Percentiles rank a stretch among this genome's conserved stretches.
These are phyloP conservation scores for Mormyrops attenuatus DNA, from an alignment of 2,797 vertebrate genomes.

Conservation along the genomic window DNA sequence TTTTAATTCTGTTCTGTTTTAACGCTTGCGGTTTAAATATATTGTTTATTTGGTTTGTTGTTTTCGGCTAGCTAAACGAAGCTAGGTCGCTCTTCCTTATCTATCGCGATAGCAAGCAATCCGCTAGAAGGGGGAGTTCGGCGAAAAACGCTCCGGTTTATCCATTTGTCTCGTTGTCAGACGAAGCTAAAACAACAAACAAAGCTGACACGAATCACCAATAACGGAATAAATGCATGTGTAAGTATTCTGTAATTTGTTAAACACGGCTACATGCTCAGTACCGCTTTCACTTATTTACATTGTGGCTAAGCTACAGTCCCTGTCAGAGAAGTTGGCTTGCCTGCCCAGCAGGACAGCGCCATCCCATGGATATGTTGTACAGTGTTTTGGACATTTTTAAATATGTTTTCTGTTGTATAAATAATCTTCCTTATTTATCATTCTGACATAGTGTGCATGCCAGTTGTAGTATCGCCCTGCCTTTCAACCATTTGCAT, in stretches of 20 bases:
- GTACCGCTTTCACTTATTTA: background rate
- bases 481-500: background rate
- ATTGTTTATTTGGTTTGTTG: background rate
- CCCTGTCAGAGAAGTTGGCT: slow-evolving; percentile 4
- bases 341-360: background rate
- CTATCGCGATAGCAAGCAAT: background rate
- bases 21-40: background rate
- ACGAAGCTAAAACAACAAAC: background rate
- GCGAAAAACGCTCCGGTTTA: background rate
- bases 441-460: background rate
- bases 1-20: background rate
- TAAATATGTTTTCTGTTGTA: background rate
- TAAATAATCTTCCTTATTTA: background rate
- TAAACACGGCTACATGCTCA: background rate
- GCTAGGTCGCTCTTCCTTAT: background rate
- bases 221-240: slow-evolving; percentile 1
- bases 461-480: background rate
- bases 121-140: background rate
- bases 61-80: background rate
- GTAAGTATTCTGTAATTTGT: slow-evolving; percentile 11
- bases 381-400: background rate
- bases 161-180: background rate
- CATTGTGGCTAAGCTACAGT: background rate
- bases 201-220: background rate
- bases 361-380: background rate